Conservation (phyloP, 23 tunicate genomes). For the Halocynthia aurantium region DNA sequence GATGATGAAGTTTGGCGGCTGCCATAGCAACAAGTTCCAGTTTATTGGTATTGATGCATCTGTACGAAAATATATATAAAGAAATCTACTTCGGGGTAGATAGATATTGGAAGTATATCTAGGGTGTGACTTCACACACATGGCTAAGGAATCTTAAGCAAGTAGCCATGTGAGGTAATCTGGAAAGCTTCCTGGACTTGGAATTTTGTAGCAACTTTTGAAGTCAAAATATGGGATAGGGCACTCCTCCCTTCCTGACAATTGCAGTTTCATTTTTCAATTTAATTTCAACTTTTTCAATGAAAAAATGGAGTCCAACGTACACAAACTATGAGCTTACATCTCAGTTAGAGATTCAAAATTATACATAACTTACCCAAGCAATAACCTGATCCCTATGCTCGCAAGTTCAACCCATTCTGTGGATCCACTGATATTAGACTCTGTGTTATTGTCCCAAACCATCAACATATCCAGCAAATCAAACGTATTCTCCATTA, state of each 20-base stretch:
- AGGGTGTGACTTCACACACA: too few relatives aligned
- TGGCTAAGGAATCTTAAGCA: too few relatives aligned
- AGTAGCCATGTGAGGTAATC: too few relatives aligned
- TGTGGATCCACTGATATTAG: slow-evolving; percentile 19
- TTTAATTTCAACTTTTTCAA: too few relatives aligned
- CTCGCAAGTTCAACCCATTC: slow-evolving; percentile 68
- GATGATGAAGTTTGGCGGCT: slow-evolving; percentile 77
- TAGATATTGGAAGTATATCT: too few relatives aligned
- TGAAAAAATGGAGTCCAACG: not conserved
- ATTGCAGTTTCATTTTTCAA: too few relatives aligned
- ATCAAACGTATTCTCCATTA: slow-evolving; percentile 64
- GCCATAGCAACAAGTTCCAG: slow-evolving; percentile 82
- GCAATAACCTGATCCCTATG: slow-evolving; percentile 56
- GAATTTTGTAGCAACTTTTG: too few relatives aligned
- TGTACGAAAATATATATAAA: not conserved
- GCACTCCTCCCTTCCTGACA: too few relatives aligned
- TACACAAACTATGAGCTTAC: not conserved
- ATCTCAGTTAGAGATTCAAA: not conserved
- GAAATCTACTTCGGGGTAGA: too few relatives aligned
- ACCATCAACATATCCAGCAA: slow-evolving; percentile 63
- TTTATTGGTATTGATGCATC: slow-evolving; percentile 46
- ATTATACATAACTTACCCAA: slow-evolving; percentile 31
- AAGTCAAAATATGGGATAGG: too few relatives aligned
- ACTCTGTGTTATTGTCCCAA: slow-evolving; percentile 36
- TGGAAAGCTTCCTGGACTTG: too few relatives aligned